Conservation (phyloP, 2,888 invertebrate species). For the Pycnomerus fuliginosus region DNA sequence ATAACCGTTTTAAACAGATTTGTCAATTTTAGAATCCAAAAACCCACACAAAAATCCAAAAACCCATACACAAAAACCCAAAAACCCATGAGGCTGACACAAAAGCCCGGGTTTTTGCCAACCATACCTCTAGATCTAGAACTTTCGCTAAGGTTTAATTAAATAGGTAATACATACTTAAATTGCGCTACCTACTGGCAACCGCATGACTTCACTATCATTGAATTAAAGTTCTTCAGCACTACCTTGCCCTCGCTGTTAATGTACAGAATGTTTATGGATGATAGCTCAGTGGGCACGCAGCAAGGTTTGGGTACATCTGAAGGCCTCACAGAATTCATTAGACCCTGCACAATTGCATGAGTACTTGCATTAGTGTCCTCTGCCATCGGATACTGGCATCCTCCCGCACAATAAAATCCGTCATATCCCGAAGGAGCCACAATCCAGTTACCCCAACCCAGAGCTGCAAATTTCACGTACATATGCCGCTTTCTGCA, state of each 20-base stretch:
- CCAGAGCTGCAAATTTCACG: constrained; percentile 94
- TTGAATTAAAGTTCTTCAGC: too few relatives aligned
- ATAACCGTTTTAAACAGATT: not conserved
- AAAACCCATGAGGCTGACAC: too few relatives aligned
- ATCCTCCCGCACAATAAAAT: constrained; percentile 93
- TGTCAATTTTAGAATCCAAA: not conserved
- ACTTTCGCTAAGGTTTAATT: too few relatives aligned
- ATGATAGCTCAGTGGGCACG: constrained; percentile 90
- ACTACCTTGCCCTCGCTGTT: too few relatives aligned
- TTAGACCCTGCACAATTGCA: constrained; percentile 95
- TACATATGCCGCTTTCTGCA: constrained; percentile 88
- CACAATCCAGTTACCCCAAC: constrained; percentile 99
- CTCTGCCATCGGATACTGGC: constrained; percentile 90
- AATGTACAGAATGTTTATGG: constrained; percentile 95
- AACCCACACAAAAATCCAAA: too few relatives aligned
- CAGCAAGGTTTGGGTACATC: constrained; percentile 94
- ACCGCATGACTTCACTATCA: too few relatives aligned
- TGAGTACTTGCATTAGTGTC: constrained; percentile 97
- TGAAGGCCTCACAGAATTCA: constrained; percentile 89
- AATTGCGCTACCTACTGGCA: too few relatives aligned
- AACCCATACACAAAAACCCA: too few relatives aligned
- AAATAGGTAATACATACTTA: too few relatives aligned
- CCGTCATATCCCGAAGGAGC: constrained; percentile 96
- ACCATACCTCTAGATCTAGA: too few relatives aligned
- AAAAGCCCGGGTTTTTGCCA: too few relatives aligned